Base-by-base conservation (phyloP, 2,888 invertebrate genomes). In the Meteorus cinctellus region DNA sequence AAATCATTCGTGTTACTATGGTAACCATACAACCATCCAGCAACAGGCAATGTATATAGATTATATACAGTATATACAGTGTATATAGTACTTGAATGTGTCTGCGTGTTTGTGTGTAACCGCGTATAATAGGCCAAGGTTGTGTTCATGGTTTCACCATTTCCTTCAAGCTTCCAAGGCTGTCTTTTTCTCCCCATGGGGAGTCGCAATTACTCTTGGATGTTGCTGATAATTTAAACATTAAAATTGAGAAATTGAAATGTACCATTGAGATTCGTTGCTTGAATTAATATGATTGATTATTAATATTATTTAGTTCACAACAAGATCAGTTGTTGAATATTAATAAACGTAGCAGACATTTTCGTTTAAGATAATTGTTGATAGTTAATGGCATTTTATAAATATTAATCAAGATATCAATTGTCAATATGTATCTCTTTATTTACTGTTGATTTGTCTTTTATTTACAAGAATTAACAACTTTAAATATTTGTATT, bases 81-180 rank as follows among this genome's bases (percentile, higher is more conserved):
- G 41, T 41, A 41, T 41, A 41, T 41, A 12, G 12, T 12, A 41
- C 12, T 5, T 55, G n/a, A 19, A 19, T 19, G n/a, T 59, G 59
- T 12, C 48, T 34, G 59, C 29, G 59, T 45, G 65, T 31, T 16
- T 5, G 27, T 29, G 27, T 67, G 60, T 34, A 48, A 34, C 34
- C 34, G 36, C 24, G 48, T 10, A 14, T 69, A 60, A 66, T 79
- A 75, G 77, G 76, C 75, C 76, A 79, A 79, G 76, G 68, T 72
- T 72, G 60, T 72, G 59, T 69, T 73, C 73, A 65, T 75, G 75
- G 72, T 73, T 73, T 70, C 72, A 65, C 48, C 66, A 72, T 76
- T 77, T 77, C 72, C 77, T 77, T 79, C 79, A 77, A 77, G 71
- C 77, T 77, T 69, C 59, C 63, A 68, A 36, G 62, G 24, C 14